Percentiles rank a stretch among this genome's conserved stretches.
phyloP scores from a whole-genome alignment of 2,797 vertebrate species.

The Benthosema pterotum region DNA sequence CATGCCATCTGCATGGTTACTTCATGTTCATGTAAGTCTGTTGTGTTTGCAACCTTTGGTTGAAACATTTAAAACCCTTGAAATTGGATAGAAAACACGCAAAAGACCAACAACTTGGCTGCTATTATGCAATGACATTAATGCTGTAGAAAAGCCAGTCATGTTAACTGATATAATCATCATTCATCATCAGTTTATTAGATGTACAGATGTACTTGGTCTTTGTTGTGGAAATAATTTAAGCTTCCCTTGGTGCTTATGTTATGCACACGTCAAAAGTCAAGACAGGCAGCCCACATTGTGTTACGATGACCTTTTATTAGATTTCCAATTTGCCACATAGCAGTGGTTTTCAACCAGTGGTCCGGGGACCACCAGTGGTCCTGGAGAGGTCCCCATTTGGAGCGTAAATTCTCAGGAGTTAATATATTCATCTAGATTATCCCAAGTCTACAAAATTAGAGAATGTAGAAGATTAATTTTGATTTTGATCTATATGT shows the following conservation, averaged over 20 bases:
- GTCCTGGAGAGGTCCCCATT: too few species aligned
- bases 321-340: not conserved
- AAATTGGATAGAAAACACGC: conserved; percentile 4
- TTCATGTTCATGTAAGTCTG: conserved; percentile 41
- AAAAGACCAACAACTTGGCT: not conserved
- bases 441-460: too few species aligned
- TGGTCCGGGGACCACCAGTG: too few species aligned
- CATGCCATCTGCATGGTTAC: conserved; percentile 45
- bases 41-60: conserved; percentile 49
- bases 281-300: conserved; percentile 3
- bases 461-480: too few species aligned
- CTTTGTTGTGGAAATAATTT: conserved; percentile 10
- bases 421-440: too few species aligned
- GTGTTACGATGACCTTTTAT: not conserved
- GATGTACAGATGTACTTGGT: conserved; percentile 9
- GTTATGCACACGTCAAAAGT: conserved; percentile 4
- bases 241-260: conserved; percentile 17
- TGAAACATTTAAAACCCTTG: conserved; percentile 22
- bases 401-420: too few species aligned
- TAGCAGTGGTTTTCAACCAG: too few species aligned
- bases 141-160: conserved; percentile 23
- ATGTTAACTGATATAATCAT: conserved; percentile 9
- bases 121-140: too few species aligned
- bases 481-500: too few species aligned
- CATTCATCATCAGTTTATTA: conserved; percentile 23